These are phyloP conservation scores for Anoplophora glabripennis DNA, from an alignment of 1,140 invertebrate genomes.

Conservation along the genomic window DNA sequence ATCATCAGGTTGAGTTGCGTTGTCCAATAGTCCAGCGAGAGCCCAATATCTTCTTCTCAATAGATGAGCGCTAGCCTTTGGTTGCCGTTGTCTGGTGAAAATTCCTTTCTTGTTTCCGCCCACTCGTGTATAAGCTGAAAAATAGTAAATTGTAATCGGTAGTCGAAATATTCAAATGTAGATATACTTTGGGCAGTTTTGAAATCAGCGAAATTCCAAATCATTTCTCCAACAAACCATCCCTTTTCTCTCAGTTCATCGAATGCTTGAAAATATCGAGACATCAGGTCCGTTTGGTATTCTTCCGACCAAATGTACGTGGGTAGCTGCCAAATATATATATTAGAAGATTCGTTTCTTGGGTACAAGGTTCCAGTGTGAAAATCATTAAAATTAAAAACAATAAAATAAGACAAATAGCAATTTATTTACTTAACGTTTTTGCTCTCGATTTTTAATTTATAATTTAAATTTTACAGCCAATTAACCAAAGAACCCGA, in stretches of 20 bases:
- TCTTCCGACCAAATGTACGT: constrained; percentile 91
- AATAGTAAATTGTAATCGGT: constrained; percentile 23
- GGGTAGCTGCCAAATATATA: constrained; percentile 64
- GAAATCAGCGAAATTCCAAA: constrained; percentile 91
- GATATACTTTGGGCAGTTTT: constrained; percentile 37
- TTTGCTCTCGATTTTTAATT: not conserved
- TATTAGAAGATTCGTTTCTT: no score
- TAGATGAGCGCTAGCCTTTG: constrained; percentile 78
- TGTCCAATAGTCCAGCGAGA: constrained; percentile 62
- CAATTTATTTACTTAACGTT: not conserved
- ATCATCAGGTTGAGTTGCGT: constrained; percentile 50
- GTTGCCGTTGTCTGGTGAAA: constrained; percentile 82
- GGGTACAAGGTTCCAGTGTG: no score
- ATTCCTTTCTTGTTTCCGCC: constrained; percentile 91
- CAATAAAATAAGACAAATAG: not conserved
- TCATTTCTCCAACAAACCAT: constrained; percentile 93
- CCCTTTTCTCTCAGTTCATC: constrained; percentile 71
- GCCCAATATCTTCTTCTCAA: constrained; percentile 73
- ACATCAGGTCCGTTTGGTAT: constrained; percentile 81
- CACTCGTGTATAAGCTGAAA: constrained; percentile 65
- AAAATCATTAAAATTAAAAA: not conserved
- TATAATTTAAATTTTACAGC: not conserved
- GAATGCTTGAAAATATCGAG: constrained; percentile 86
- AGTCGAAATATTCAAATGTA: not conserved
- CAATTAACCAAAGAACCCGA: not conserved